These are phyloP conservation scores for Hemistola chrysoprasaria DNA, from an alignment of 2,888 invertebrate species.

Conservation along the genomic window DNA sequence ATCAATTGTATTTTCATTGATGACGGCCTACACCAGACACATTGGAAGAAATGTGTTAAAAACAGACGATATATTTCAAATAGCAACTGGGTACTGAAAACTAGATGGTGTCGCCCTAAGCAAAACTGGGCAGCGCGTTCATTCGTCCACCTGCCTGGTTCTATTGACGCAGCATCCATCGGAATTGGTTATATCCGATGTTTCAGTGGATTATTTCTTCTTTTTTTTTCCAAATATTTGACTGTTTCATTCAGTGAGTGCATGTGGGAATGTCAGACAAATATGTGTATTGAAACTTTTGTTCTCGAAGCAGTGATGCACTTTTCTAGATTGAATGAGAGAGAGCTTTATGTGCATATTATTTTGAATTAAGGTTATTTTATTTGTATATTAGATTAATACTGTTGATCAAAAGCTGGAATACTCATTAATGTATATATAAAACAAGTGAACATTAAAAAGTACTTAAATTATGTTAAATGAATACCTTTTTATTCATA, in stretches of 20 bases:
- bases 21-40: too few species aligned
- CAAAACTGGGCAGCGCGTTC: constrained; percentile 2
- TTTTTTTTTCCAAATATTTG: constrained; percentile 15
- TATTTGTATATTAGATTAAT: too few species aligned
- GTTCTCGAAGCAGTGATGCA: constrained; percentile 9
- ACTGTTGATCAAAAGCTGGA: too few species aligned
- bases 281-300: constrained; percentile 10
- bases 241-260: constrained; percentile 10
- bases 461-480: too few species aligned
- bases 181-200: constrained; percentile 5
- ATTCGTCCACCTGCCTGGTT: background rate
- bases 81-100: constrained; percentile 1
- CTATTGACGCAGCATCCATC: constrained; percentile 1
- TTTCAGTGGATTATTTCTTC: constrained; percentile 12
- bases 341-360: background rate
- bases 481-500: too few species aligned
- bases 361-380: background rate
- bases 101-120: constrained; percentile 3
- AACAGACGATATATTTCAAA: background rate
- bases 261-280: constrained; percentile 17
- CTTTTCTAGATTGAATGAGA: constrained; percentile 10
- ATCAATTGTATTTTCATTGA: too few species aligned
- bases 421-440: too few species aligned
- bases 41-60: background rate
- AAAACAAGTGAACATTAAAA: too few species aligned